Conservation (phyloP, 1,140 invertebrate genomes). For the Temnothorax nylanderi region DNA sequence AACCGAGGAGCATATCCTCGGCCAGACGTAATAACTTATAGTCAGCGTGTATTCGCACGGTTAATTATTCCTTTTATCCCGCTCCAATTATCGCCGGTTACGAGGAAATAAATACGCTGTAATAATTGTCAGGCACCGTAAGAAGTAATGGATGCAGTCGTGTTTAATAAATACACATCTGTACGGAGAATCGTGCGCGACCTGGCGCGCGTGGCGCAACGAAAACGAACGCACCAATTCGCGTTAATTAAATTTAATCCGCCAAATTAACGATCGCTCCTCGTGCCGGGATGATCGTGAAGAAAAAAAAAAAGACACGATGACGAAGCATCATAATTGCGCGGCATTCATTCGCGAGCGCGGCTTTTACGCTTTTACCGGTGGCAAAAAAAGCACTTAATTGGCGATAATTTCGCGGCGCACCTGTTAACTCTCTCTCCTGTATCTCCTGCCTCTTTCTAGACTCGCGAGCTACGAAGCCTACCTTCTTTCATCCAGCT, state of each 20-base stretch:
- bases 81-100: constrained; percentile 26
- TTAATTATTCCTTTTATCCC: constrained; percentile 1
- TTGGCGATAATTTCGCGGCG: constrained; percentile 53
- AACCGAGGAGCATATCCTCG: neutral
- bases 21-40: neutral
- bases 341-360: constrained; percentile 32
- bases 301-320: neutral
- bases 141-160: neutral
- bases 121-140: constrained; percentile 22
- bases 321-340: constrained; percentile 34
- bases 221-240: constrained; percentile 34
- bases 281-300: neutral
- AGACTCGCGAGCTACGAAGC: neutral
- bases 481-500: neutral
- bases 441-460: constrained; percentile 3
- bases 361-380: constrained; percentile 25
- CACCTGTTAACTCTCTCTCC: constrained; percentile 28
- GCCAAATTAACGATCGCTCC: constrained; percentile 33
- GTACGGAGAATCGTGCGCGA: neutral
- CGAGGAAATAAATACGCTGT: constrained; percentile 11
- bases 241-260: constrained; percentile 51
- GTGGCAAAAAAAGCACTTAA: constrained; percentile 49
- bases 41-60: neutral
- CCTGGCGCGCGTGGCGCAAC: constrained; percentile 8
- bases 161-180: constrained; percentile 15